These are phyloP conservation scores for Chloroceryle amazona DNA, from an alignment of 2,797 vertebrate species.

Conservation along the genomic window DNA sequence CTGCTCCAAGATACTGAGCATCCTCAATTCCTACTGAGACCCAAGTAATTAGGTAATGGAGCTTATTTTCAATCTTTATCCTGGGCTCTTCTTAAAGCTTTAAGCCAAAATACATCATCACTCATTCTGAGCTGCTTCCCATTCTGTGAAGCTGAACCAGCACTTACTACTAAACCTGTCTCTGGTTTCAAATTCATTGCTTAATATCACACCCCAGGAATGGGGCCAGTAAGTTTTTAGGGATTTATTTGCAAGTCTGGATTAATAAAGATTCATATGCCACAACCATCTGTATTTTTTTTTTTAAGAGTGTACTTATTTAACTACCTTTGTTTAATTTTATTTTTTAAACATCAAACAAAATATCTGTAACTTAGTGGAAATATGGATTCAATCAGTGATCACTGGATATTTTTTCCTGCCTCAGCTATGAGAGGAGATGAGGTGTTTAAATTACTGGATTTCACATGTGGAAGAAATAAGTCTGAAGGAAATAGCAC, in stretches of 20 bases:
- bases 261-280: constrained; percentile 64
- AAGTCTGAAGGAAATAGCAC: constrained; percentile 82
- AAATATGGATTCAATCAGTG: constrained; percentile 81
- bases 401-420: constrained; percentile 67
- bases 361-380: constrained; percentile 70
- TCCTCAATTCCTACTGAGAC: neutral
- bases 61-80: constrained; percentile 62
- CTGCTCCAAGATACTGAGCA: constrained; percentile 9
- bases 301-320: constrained; percentile 21
- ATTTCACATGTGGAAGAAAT: constrained; percentile 85
- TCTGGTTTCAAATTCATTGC: constrained; percentile 67
- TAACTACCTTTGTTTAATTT: constrained; percentile 62
- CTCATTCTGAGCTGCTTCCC: constrained; percentile 62
- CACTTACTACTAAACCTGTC: constrained; percentile 48
- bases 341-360: constrained; percentile 63
- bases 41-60: constrained; percentile 65
- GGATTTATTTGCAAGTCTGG: constrained; percentile 71
- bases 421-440: constrained; percentile 78
- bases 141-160: constrained; percentile 66
- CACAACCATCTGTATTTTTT: constrained; percentile 37
- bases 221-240: constrained; percentile 61
- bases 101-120: constrained; percentile 68
- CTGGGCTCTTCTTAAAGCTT: constrained; percentile 45
- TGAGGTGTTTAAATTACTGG: constrained; percentile 85
- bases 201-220: constrained; percentile 64